phyloP scores from a whole-genome alignment of 2,888 invertebrate genomes.

The Ariolimax columbianus region DNA sequence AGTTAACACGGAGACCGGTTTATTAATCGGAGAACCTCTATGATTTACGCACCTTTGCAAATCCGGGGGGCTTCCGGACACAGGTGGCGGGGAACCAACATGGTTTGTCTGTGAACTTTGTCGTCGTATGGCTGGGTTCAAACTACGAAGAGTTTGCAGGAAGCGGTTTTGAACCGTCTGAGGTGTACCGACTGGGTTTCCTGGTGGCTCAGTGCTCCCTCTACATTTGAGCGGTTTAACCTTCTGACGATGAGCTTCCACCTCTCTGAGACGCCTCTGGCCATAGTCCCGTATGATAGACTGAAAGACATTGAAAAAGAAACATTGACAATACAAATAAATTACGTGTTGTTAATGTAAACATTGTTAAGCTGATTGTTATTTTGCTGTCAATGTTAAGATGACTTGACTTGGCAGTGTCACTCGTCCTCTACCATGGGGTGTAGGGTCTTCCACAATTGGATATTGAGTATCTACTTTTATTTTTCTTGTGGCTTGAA shows the following conservation, averaged over 20 bases:
- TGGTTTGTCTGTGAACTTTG: constrained; percentile 36
- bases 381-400: too few species aligned
- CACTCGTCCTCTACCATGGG: too few species aligned
- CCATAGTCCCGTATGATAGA: constrained; percentile 72
- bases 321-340: too few species aligned
- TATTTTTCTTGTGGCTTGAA: too few species aligned
- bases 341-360: too few species aligned
- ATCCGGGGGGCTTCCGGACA: not conserved
- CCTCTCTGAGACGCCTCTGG: constrained; percentile 68
- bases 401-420: too few species aligned
- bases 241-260: constrained; percentile 68
- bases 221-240: constrained; percentile 57
- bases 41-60: constrained; percentile 12
- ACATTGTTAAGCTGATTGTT: too few species aligned
- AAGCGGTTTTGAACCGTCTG: constrained; percentile 45
- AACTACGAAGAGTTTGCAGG: constrained; percentile 35
- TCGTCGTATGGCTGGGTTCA: constrained; percentile 39
- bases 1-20: not conserved
- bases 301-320: constrained; percentile 57
- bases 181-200: not conserved
- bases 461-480: too few species aligned
- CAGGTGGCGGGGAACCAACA: constrained; percentile 10
- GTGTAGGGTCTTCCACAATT: too few species aligned
- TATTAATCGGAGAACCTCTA: constrained; percentile 31
- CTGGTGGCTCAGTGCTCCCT: constrained; percentile 23